Evolutionary conservation across 2,113 vertebrate genomes (phyloP).

Genomic region (Rhinopithecus roxellana): DNA sequence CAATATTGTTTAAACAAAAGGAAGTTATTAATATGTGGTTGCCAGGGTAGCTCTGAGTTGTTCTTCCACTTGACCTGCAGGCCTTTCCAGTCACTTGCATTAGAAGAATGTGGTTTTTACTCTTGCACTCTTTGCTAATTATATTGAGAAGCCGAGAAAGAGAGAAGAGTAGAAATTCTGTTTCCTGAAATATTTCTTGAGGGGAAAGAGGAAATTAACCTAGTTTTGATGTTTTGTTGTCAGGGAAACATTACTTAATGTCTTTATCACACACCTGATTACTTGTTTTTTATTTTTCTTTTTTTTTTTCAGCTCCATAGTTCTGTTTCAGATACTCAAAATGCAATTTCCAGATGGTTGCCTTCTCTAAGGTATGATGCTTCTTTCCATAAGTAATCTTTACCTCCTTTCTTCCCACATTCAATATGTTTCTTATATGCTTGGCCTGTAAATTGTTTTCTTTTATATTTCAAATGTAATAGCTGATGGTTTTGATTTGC

Average conservation of each 20-base stretch:
- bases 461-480: conserved; percentile 25
- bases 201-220: not conserved
- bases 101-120: not conserved
- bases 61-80: not conserved
- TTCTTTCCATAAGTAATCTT: conserved; percentile 28
- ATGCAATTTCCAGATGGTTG: conserved; percentile 37
- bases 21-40: not conserved
- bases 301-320: not conserved
- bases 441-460: not conserved
- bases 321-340: not conserved
- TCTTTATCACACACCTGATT: not conserved
- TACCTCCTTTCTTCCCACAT: not conserved
- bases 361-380: not conserved
- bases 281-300: no score
- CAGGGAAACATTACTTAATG: not conserved
- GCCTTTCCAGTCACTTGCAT: not conserved
- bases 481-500: conserved; percentile 33
- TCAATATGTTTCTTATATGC: conserved; percentile 6
- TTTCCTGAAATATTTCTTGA: not conserved
- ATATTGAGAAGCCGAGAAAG: not conserved
- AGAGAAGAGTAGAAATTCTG: not conserved
- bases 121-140: not conserved
- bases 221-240: not conserved
- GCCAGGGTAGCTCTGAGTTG: not conserved
- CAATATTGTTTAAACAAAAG: not conserved